Evolutionary conservation across 2,113 vertebrate genomes (phyloP).

Genomic region (Herpetotheres cachinnans): DNA sequence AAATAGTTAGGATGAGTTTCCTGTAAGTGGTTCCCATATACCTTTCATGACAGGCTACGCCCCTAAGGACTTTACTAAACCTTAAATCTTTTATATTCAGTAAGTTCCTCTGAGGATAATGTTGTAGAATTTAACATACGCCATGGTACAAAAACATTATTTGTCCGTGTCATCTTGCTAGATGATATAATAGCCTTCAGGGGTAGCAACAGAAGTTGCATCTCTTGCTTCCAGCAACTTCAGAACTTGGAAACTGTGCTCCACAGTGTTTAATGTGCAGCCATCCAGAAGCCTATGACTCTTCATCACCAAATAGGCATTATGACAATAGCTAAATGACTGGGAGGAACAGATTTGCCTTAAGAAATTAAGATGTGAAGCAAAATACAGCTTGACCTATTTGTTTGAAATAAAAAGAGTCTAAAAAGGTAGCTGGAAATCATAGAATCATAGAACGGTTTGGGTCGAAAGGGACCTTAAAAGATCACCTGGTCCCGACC

Average conservation of each 20-base stretch:
- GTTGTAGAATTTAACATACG: not conserved
- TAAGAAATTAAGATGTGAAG: not conserved
- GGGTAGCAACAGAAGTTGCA: not conserved
- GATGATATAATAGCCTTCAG: not conserved
- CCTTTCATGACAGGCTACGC: not conserved
- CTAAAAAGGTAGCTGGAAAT: not conserved
- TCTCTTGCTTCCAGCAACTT: not conserved
- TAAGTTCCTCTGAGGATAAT: not conserved
- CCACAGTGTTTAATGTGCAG: not conserved
- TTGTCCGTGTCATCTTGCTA: not conserved
- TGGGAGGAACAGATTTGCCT: not conserved
- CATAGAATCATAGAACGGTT: not conserved
- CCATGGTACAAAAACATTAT: not conserved
- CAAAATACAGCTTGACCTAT: not conserved
- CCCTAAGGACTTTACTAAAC: not conserved
- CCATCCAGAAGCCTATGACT: not conserved
- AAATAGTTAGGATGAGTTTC: not conserved
- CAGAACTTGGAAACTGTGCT: not conserved
- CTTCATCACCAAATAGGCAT: not conserved
- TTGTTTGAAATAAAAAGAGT: not conserved
- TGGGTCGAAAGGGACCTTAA: too few species aligned
- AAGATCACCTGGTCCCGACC: too few species aligned
- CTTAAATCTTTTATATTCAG: not conserved
- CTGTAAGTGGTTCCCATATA: not conserved
- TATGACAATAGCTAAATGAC: not conserved